These are phyloP conservation scores for Anorthoa munda DNA, from an alignment of 2,888 invertebrate genomes.

Conservation along the genomic window DNA sequence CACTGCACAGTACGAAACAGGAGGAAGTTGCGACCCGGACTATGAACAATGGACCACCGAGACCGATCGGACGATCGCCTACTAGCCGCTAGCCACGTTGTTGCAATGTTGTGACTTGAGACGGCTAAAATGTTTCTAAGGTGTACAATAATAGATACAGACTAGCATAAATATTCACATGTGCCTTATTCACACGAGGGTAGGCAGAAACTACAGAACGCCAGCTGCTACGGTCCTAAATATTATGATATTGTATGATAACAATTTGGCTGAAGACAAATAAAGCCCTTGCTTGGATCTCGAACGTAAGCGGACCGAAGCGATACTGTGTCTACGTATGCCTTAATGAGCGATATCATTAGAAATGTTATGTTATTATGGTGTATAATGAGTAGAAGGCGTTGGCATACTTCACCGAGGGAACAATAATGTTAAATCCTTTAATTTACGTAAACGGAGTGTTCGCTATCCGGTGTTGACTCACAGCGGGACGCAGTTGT, in stretches of 20 bases:
- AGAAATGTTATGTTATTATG: conserved; percentile 18
- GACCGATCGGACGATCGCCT: conserved; percentile 62
- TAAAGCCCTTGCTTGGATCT: conserved; percentile 1
- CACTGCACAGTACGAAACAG: conserved; percentile 37
- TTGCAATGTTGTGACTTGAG: conserved; percentile 40
- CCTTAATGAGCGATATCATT: conserved; percentile 14
- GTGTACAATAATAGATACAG: background rate
- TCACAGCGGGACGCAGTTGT: conserved; percentile 46
- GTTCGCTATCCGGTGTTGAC: conserved; percentile 51
- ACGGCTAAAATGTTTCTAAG: conserved; percentile 7
- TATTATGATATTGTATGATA: background rate
- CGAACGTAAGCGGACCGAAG: conserved; percentile 14
- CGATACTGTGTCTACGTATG: background rate
- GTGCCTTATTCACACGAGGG: too few species aligned
- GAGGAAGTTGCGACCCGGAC: conserved; percentile 64
- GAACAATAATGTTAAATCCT: conserved; percentile 33
- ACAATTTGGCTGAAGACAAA: conserved; percentile 14
- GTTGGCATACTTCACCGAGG: conserved; percentile 13
- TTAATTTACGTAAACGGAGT: conserved; percentile 43
- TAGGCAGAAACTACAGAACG: too few species aligned
- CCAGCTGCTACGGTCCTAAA: too few species aligned
- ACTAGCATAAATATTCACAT: background rate
- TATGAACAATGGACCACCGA: conserved; percentile 64
- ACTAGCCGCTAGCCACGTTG: conserved; percentile 26
- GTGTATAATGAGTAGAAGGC: conserved; percentile 18